Base-by-base conservation (phyloP, 1,140 invertebrate genomes). In the Drosophila mayri region DNA sequence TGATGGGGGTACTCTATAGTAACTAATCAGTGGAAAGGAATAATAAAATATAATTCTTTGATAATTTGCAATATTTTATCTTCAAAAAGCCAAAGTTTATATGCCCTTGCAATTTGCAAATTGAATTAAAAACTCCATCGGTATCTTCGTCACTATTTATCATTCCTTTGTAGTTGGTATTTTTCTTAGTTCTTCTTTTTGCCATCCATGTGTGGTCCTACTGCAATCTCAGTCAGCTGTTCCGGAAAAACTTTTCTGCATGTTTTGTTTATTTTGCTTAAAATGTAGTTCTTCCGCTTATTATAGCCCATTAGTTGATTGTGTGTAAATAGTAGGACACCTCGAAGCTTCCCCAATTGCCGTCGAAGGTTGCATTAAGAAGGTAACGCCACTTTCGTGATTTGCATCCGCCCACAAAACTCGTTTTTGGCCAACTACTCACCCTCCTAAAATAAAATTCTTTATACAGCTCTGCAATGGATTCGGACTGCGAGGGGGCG, bases 241-340 rank as follows among this genome's bases (percentile, higher is more conserved):
- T 65, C 16, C 37, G 28, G 18, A 64, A 57, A 54, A 62, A 38
- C 40, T 70, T 37, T 61, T 46, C 44, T 55, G 50, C 32, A 49
- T 20, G 46, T 66, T 43, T 76, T 84, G 71, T 85, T 54, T 73
- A 61, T 77, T 57, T 76, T 47, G 30, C 38, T 59, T 68, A 86
- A 88, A 79, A 86, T 86, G 83, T 76, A 79, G 83, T 54, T 73
- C 41, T 62, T 40, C 50, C 7, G 37, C 11, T 28, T 4, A 16
- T 49, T 30, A 18, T 49, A n/a, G 18, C n/a, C 4, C 0, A 11
- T 57, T 65, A 25, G 22, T 32, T 8, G 12, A 5, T 11, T 30
- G 20, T 35, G 7, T 7, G 30, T 18, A 32, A 41, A 14, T 16
- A 43, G 4, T 14, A 16, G 12, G 2, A 28, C 5, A 25, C 11